Evolutionary conservation across 1,140 invertebrate genomes (phyloP).

Genomic region (Cydia splendana): DNA sequence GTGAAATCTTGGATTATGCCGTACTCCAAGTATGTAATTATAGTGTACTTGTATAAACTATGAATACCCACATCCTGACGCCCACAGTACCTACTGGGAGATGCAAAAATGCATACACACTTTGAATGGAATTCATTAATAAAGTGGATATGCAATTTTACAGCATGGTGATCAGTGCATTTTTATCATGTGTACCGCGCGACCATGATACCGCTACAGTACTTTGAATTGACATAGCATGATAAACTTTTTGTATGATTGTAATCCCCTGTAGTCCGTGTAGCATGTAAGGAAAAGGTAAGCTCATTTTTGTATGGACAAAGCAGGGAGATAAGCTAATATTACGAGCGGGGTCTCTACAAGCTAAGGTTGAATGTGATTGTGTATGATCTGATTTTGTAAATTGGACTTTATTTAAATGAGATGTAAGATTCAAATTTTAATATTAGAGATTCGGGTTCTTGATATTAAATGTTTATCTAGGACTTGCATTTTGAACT

Average conservation of each 20-base stretch:
- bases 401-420: conserved; percentile 16
- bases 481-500: conserved; percentile 22
- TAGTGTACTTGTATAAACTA: too few relatives aligned
- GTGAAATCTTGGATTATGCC: too few relatives aligned
- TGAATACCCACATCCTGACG: too few relatives aligned
- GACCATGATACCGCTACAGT: too few relatives aligned
- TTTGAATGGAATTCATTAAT: too few relatives aligned
- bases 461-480: neutral
- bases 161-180: too few relatives aligned
- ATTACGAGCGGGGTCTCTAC: neutral
- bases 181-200: too few relatives aligned
- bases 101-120: too few relatives aligned
- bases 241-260: conserved; percentile 5
- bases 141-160: too few relatives aligned
- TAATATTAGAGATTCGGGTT: neutral
- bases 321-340: conserved; percentile 36
- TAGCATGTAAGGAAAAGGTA: conserved; percentile 1
- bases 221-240: neutral
- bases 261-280: neutral
- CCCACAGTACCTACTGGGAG: too few relatives aligned
- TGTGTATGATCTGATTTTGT: conserved; percentile 31
- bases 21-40: too few relatives aligned
- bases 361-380: conserved; percentile 16
- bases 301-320: conserved; percentile 36
- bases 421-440: neutral